A percentile compares a stretch with the other conserved stretches of the same genome.
phyloP scores from a whole-genome alignment of 2,113 vertebrate species.

The Austrofundulus limnaeus region DNA sequence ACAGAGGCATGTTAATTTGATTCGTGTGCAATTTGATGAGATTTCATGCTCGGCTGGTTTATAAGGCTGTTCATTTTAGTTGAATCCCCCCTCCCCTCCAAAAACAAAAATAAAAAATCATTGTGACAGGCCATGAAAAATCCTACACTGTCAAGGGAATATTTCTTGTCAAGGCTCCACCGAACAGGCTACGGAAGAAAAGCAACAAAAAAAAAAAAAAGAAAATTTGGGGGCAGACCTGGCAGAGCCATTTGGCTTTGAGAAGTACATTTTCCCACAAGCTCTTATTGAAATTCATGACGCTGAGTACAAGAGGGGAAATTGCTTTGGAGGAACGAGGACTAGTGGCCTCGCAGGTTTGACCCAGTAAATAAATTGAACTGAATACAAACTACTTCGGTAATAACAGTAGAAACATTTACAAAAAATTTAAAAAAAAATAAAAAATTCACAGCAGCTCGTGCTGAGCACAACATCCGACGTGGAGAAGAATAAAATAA shows the following conservation, averaged over 20 bases:
- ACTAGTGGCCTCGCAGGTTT: neutral
- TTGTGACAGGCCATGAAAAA: conserved; percentile 18
- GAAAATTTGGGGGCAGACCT: neutral
- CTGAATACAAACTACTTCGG: neutral
- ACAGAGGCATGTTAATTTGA: conserved; percentile 18
- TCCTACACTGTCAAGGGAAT: conserved; percentile 4
- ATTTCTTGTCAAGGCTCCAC: conserved; percentile 5
- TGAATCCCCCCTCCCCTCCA: no score
- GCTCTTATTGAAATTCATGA: conserved; percentile 48
- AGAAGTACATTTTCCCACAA: conserved; percentile 4
- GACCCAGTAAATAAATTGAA: conserved; percentile 8
- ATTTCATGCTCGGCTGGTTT: conserved; percentile 32
- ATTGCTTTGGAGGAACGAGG: neutral
- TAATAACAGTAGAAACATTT: neutral
- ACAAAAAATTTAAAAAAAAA: no score
- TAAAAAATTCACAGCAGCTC: conserved; percentile 7
- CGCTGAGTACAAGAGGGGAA: conserved; percentile 19
- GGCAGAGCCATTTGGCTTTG: conserved; percentile 1
- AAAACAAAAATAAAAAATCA: conserved; percentile 7
- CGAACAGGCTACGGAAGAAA: conserved; percentile 3
- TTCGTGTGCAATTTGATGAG: conserved; percentile 26
- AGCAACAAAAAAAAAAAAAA: no score
- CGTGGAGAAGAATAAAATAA: neutral
- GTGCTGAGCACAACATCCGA: neutral
- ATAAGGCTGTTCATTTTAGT: neutral